Conservation (phyloP, 2,888 invertebrate genomes). For the Drosophila recens region DNA sequence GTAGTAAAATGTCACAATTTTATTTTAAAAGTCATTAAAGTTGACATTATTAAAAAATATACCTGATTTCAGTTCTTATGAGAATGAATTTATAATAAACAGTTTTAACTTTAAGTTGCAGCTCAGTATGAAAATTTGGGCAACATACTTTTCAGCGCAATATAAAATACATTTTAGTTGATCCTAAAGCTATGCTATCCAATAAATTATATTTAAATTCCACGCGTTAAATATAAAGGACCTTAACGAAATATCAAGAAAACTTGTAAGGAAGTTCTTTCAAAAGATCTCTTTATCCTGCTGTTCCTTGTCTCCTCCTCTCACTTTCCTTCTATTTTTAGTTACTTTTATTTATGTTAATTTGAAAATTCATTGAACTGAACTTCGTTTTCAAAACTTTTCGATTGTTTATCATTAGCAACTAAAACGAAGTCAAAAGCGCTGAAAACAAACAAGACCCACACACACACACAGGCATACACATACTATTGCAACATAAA, state of each 20-base stretch:
- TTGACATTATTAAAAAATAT: too few relatives aligned
- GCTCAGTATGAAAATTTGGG: too few relatives aligned
- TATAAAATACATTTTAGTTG: too few relatives aligned
- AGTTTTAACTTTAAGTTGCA: too few relatives aligned
- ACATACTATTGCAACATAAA: constrained; percentile 5
- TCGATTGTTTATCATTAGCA: constrained; percentile 53
- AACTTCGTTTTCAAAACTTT: constrained; percentile 43
- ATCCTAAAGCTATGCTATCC: too few relatives aligned
- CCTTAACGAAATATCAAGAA: neutral
- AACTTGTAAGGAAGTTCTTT: neutral
- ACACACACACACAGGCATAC: constrained; percentile 14
- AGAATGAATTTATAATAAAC: too few relatives aligned
- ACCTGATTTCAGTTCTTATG: too few relatives aligned
- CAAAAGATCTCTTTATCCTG: neutral
- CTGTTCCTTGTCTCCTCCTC: neutral
- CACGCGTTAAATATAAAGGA: neutral
- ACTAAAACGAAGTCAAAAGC: constrained; percentile 37
- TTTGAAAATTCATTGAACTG: constrained; percentile 38
- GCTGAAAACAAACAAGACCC: constrained; percentile 47
- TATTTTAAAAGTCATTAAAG: too few relatives aligned
- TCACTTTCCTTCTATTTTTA: neutral
- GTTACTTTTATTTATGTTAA: constrained; percentile 26
- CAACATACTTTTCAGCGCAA: too few relatives aligned
- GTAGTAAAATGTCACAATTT: too few relatives aligned
- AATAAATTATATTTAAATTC: neutral